Conservation (phyloP, 2,888 invertebrate species). For the Drosophila peninsularis region DNA sequence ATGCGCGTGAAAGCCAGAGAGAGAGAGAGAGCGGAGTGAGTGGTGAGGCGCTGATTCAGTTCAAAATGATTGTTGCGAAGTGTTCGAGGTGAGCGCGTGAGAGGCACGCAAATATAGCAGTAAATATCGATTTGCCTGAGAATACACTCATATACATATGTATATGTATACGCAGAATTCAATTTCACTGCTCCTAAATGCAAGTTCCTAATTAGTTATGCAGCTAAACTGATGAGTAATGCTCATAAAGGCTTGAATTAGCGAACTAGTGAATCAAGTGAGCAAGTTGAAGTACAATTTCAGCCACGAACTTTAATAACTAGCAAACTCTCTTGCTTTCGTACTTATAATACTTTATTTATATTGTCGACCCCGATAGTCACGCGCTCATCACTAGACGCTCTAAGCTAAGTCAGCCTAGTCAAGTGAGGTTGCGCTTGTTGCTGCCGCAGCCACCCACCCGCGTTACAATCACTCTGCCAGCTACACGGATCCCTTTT, state of each 20-base stretch:
- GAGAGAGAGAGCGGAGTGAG: neutral
- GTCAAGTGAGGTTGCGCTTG: constrained; percentile 14
- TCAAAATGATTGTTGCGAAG: constrained; percentile 12
- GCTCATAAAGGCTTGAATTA: no score
- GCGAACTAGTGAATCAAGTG: neutral
- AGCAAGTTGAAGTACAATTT: neutral
- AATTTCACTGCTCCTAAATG: no score
- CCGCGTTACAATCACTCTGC: constrained; percentile 16
- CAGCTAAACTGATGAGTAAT: no score
- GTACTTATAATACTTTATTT: neutral
- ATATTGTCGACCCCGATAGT: constrained; percentile 5
- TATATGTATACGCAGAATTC: neutral
- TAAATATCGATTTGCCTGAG: neutral
- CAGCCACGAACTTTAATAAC: no score
- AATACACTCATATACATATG: neutral
- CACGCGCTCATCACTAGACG: constrained; percentile 35
- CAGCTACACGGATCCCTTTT: constrained; percentile 11
- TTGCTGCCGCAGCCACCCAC: neutral
- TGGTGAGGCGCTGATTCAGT: constrained; percentile 38
- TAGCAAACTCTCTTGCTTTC: neutral
- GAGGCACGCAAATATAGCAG: neutral
- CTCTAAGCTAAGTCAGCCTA: constrained; percentile 1
- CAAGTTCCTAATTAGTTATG: no score
- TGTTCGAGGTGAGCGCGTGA: constrained; percentile 30
- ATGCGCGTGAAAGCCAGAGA: constrained; percentile 12